Evolutionary conservation across 2,888 invertebrate species (phyloP), one percentile per base, ranked within the genome.

Genomic region (Cyclophora punctaria): DNA sequence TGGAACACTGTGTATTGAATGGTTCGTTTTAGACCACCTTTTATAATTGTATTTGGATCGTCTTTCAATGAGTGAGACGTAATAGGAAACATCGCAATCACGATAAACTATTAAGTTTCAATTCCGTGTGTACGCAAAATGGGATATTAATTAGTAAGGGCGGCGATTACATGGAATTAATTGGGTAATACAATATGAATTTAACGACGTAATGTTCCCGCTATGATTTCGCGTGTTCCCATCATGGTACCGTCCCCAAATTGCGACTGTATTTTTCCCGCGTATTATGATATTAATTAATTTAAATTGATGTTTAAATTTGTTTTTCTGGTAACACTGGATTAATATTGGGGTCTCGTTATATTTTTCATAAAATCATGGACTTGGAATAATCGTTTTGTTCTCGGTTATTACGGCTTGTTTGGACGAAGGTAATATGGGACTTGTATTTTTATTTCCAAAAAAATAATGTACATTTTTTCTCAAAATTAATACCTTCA

Each of bases 121-220:
- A 80, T 83, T 68, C 75, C 48, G 40, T 41, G 48, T 53, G 52
- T 49, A 57, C 54, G 7, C 49, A 34, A 1, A 44, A 44, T 7
- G 41, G 56, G 56, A 62, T 68, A 68, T 64, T 71, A 67, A 75
- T 71, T 68, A 69, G 49, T 52, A 69, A 59, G 69, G 59, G 63
- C 63, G 66, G 65, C 73, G 78, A 84, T 84, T 82, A 82, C 77
- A 69, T 62, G 57, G 74, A 74, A 82, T 83, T 85, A 81, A 84
- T 83, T 75, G 77, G 71, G 72, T 84, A 79, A 84, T 83, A 80
- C 80, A 74, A 81, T 80, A 78, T 74, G 75, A 75, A 77, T 80
- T 79, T 72, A 78, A 77, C 71, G 71, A 64, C 59, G 66, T 64
- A 44, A 50, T 45, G 47, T 34, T 45, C 48, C 45, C 48, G 52